A percentile compares a stretch with the other conserved stretches of the same genome.
Evolutionary conservation across 2,113 vertebrate species (phyloP).

Genomic region (Saccopteryx bilineata): DNA sequence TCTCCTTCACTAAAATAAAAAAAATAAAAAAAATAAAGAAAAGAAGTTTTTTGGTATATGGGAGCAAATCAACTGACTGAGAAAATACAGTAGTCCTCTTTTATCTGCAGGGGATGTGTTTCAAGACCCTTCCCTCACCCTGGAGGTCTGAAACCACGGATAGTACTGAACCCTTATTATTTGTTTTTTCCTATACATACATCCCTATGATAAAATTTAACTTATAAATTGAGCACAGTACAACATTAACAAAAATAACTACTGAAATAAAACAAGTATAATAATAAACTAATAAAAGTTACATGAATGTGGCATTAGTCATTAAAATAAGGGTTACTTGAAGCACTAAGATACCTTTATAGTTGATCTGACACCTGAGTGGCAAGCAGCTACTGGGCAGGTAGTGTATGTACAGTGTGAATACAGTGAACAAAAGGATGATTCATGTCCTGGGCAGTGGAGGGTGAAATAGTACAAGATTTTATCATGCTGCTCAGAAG

Average conservation of each 20-base stretch:
- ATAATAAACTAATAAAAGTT: neutral
- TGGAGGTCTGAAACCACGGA: neutral
- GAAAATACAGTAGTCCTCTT: neutral
- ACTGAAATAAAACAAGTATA: neutral
- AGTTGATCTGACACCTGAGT: neutral
- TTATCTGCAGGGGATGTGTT: neutral
- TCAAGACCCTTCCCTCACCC: neutral
- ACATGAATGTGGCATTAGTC: neutral
- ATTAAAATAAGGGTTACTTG: neutral
- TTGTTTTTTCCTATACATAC: neutral
- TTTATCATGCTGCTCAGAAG: neutral
- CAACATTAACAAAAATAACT: neutral
- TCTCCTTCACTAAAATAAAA: conserved; percentile 25
- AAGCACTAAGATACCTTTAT: neutral
- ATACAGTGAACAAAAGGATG: neutral
- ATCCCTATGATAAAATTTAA: too few species aligned
- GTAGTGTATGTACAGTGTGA: neutral
- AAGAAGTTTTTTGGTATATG: neutral
- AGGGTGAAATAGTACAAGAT: neutral
- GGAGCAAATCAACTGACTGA: neutral
- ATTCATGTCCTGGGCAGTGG: neutral
- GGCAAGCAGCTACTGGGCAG: neutral
- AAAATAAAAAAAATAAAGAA: neutral
- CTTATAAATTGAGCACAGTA: neutral
- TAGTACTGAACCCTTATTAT: neutral